These are phyloP conservation scores for Aurelia coerulea DNA, from an alignment of 30 jellyfish, hydroid and myxozoan genomes.

Conservation along the genomic window DNA sequence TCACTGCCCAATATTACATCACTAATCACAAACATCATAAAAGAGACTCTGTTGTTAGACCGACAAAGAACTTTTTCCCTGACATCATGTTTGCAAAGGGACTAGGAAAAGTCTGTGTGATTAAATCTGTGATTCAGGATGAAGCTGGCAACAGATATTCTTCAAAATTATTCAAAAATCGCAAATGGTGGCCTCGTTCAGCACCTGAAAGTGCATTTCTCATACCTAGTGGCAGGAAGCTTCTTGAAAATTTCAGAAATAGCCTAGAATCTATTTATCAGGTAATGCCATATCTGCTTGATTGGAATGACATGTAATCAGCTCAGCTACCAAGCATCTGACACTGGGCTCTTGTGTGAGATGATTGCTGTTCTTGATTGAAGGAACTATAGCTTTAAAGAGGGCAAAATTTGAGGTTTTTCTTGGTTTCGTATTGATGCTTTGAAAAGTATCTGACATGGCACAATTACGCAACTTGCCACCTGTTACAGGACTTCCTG, in stretches of 20 bases:
- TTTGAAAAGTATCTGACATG: too few relatives aligned
- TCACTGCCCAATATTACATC: too few relatives aligned
- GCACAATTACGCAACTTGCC: too few relatives aligned
- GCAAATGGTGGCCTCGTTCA: slow-evolving; percentile 62
- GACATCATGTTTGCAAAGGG: slow-evolving; percentile 28
- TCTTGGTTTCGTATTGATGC: too few relatives aligned
- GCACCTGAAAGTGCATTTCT: slow-evolving; percentile 24
- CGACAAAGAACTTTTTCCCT: slow-evolving; percentile 34
- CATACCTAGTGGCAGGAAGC: slow-evolving; percentile 60
- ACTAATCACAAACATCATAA: slow-evolving; percentile 25
- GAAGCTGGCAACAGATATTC: slow-evolving; percentile 5
- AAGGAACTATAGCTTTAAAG: too few relatives aligned
- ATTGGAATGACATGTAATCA: too few relatives aligned
- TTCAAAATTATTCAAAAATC: slow-evolving; percentile 40
- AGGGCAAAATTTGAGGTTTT: too few relatives aligned
- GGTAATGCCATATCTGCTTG: slow-evolving; percentile 6
- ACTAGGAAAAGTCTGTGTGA: slow-evolving; percentile 54
- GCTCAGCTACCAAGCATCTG: too few relatives aligned
- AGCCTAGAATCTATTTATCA: slow-evolving; percentile 16
- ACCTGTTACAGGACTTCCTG: too few relatives aligned
- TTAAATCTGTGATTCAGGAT: neutral
- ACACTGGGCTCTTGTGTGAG: too few relatives aligned
- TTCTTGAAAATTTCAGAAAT: slow-evolving; percentile 25
- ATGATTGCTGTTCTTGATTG: too few relatives aligned
- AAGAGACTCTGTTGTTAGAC: neutral